Percentiles rank a stretch among this genome's conserved stretches.
These are phyloP conservation scores for Strigamia maritima DNA, from an alignment of 2,888 invertebrate genomes.

Conservation along the genomic window DNA sequence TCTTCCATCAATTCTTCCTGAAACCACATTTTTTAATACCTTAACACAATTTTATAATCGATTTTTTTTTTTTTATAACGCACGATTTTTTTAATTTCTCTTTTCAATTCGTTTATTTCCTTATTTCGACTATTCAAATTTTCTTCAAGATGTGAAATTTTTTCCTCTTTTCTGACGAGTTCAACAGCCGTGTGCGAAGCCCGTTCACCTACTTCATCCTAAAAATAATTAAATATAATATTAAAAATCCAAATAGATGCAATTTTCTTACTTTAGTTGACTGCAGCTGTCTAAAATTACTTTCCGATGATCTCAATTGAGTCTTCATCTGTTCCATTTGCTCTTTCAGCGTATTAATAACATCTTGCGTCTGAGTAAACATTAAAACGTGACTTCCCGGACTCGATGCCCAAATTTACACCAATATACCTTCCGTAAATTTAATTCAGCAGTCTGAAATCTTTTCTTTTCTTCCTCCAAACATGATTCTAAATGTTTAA, in stretches of 20 bases:
- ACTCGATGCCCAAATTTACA: not conserved
- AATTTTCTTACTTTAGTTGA: constrained; percentile 33
- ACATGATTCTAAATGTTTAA: constrained; percentile 57
- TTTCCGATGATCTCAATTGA: constrained; percentile 55
- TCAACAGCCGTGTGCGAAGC: constrained; percentile 31
- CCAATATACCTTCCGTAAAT: constrained; percentile 44
- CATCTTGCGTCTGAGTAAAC: constrained; percentile 64
- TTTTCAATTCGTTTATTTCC: constrained; percentile 42
- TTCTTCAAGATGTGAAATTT: constrained; percentile 38
- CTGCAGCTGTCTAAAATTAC: constrained; percentile 39
- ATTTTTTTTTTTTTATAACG: too few species aligned
- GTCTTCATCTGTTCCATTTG: constrained; percentile 59
- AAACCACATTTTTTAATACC: too few species aligned
- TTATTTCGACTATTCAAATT: constrained; percentile 40
- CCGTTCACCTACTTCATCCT: constrained; percentile 24
- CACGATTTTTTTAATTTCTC: constrained; percentile 37
- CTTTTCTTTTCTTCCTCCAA: constrained; percentile 55
- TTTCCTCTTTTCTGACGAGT: constrained; percentile 43
- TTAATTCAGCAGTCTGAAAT: constrained; percentile 56
- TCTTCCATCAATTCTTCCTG: constrained; percentile 35
- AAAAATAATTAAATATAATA: not conserved
- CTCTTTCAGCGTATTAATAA: constrained; percentile 51
- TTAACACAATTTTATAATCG: too few species aligned
- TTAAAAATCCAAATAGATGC: not conserved
- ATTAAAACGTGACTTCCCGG: not conserved